Base-by-base conservation (phyloP, 2,888 invertebrate genomes). In the Lasioglossum pauxillum region DNA sequence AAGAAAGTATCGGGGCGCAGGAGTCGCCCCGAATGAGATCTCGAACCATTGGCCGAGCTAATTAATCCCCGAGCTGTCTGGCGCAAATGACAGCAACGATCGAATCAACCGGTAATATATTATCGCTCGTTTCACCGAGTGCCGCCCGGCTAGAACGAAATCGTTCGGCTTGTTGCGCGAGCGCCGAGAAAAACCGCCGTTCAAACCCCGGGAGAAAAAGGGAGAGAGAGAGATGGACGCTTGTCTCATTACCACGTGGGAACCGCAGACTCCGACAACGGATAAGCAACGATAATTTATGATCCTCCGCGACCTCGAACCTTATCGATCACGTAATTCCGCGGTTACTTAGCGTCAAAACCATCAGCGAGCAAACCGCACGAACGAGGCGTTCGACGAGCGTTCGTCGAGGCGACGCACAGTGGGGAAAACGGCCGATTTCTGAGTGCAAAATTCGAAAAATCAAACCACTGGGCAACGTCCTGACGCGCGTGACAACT, bases 81-180 rank as follows among this genome's bases (percentile, higher is more conserved):
- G 89, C 84, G 88, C 87, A 88, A 91, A 91, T 91, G 91, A 92
- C 92, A 92, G 91, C 85, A 86, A 86, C 86, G 91, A 91, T 91
- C 91, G 87, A 81, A 91, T 92, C 89, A 78, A 74, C 80, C 82
- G 80, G 83, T 92, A 92, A 91, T 91, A 91, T 92, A 91, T 91
- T 91, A 89, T 87, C 78, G 84, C 86, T 89, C 89, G 90, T 91
- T 91, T 91, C 88, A 88, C 79, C 86, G 84, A 85, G 79, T 81
- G 90, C 84, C 84, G 90, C 75, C 49, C 80, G 78, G 83, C 81
- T 85, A 82, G 90, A 85, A 85, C 85, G 87, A 81, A 88, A 87
- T 85, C 90, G 85, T 86, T 83, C 73, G 67, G 23, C 74, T 76
- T 64, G 82, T 78, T 53, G 73, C 79, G 41, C 57, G 69, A 19